Conservation (phyloP, 2,888 invertebrate species). For the Drosophila mayaguana region DNA sequence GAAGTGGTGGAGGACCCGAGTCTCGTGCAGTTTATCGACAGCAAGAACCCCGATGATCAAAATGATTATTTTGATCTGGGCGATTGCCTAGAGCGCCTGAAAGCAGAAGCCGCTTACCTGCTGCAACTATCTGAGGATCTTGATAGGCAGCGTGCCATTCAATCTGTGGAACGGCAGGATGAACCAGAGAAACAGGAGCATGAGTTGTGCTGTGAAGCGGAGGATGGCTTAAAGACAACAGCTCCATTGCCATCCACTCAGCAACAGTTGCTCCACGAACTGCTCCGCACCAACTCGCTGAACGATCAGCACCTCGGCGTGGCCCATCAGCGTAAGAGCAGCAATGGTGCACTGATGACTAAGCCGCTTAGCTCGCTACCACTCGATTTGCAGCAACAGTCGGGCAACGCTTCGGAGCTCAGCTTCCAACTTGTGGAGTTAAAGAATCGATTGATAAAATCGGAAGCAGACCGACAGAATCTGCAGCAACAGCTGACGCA, state of each 20-base stretch:
- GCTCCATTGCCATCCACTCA: slow-evolving; percentile 37
- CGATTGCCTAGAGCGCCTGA: slow-evolving; percentile 88
- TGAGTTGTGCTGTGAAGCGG: slow-evolving; percentile 72
- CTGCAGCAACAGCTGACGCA: slow-evolving; percentile 88
- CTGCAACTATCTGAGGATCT: slow-evolving; percentile 87
- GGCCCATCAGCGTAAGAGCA: slow-evolving; percentile 56
- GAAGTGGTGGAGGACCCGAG: slow-evolving; percentile 88
- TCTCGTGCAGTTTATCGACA: slow-evolving; percentile 87
- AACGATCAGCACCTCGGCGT: slow-evolving; percentile 81
- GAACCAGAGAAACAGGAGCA: slow-evolving; percentile 74
- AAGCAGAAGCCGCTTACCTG: slow-evolving; percentile 89
- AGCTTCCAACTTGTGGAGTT: slow-evolving; percentile 87
- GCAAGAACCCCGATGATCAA: slow-evolving; percentile 85
- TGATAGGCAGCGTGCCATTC: slow-evolving; percentile 58
- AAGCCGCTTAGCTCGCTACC: slow-evolving; percentile 81
- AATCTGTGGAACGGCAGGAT: slow-evolving; percentile 71
- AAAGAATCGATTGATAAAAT: slow-evolving; percentile 85
- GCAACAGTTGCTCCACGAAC: slow-evolving; percentile 65
- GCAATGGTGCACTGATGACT: slow-evolving; percentile 40
- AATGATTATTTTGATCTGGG: slow-evolving; percentile 87
- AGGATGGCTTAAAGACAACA: slow-evolving; percentile 72
- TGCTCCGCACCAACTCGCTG: slow-evolving; percentile 82
- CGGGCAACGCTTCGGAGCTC: slow-evolving; percentile 83
- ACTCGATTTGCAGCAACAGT: slow-evolving; percentile 79
- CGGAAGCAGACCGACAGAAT: slow-evolving; percentile 82